A percentile compares a stretch with the other conserved stretches of the same genome.
Conservation (phyloP, 2,888 invertebrate species). For the Dascillus cervinus region DNA sequence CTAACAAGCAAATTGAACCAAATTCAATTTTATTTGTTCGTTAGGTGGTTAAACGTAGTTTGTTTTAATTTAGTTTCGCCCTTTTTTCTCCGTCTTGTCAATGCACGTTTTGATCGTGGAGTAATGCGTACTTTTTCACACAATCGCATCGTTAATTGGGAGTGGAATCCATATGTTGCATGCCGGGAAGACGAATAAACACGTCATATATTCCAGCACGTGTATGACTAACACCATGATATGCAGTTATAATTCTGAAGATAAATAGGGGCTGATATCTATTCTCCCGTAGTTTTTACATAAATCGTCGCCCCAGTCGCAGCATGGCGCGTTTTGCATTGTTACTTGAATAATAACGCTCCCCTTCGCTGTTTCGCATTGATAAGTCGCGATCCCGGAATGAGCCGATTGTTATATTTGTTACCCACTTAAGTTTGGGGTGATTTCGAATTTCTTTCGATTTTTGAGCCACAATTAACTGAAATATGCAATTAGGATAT, state of each 20-base stretch:
- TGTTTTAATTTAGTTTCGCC: no score
- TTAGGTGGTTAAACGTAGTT: no score
- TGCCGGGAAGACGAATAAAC: conserved; percentile 29
- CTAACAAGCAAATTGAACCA: no score
- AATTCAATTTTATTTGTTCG: no score
- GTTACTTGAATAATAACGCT: conserved; percentile 19
- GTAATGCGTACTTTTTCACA: no score
- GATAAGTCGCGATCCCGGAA: conserved; percentile 17
- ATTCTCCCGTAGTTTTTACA: conserved; percentile 25
- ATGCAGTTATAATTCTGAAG: conserved; percentile 37
- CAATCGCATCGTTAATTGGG: conserved; percentile 6
- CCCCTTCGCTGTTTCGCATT: conserved; percentile 19
- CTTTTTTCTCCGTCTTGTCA: no score
- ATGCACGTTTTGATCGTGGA: no score
- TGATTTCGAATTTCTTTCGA: conserved; percentile 14
- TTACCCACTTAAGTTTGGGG: conserved; percentile 15
- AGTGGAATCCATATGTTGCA: conserved; percentile 24
- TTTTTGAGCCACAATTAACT: no score
- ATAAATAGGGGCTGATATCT: conserved; percentile 39
- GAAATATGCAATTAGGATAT: no score
- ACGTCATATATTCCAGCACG: conserved; percentile 32
- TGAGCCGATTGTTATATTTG: conserved; percentile 16
- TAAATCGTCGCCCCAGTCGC: conserved; percentile 16
- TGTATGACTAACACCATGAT: conserved; percentile 40
- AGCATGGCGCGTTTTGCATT: conserved; percentile 17